phyloP scores from a whole-genome alignment of 2,888 invertebrate genomes.

The Andrena minutula region DNA sequence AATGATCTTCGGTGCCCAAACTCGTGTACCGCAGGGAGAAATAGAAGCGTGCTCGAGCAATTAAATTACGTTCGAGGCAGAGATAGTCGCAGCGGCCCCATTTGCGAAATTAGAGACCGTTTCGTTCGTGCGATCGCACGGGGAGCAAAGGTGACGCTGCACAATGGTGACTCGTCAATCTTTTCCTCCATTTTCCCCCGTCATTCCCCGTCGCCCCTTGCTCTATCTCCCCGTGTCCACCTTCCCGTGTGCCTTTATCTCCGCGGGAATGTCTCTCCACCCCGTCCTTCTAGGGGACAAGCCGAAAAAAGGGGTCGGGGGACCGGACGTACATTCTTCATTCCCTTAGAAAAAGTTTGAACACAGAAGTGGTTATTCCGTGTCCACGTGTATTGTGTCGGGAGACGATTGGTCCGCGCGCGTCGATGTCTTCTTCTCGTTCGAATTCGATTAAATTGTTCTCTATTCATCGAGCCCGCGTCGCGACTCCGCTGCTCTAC shows the following conservation, averaged over 20 bases:
- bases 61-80: conserved; percentile 62
- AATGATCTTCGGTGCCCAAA: neutral
- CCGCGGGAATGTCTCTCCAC: conserved; percentile 1
- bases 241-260: conserved; percentile 21
- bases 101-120: conserved; percentile 77
- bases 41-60: conserved; percentile 30
- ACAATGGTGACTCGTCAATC: conserved; percentile 68
- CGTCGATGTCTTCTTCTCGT: conserved; percentile 51
- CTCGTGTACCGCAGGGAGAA: neutral
- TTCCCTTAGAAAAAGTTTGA: conserved; percentile 75
- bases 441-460: conserved; percentile 20
- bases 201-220: conserved; percentile 3
- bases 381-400: conserved; percentile 70
- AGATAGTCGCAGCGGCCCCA: conserved; percentile 63
- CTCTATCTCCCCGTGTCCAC: conserved; percentile 1
- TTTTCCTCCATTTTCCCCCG: conserved; percentile 41
- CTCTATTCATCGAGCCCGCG: conserved; percentile 15
- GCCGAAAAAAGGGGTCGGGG: neutral
- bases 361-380: conserved; percentile 83
- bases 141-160: conserved; percentile 66
- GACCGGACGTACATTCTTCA: conserved; percentile 36
- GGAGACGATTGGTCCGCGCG: conserved; percentile 61
- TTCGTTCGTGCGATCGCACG: conserved; percentile 64
- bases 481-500: conserved; percentile 13
- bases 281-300: neutral